These are phyloP conservation scores for Hecatera dysodea DNA, from an alignment of 2,888 invertebrate species.

Conservation along the genomic window DNA sequence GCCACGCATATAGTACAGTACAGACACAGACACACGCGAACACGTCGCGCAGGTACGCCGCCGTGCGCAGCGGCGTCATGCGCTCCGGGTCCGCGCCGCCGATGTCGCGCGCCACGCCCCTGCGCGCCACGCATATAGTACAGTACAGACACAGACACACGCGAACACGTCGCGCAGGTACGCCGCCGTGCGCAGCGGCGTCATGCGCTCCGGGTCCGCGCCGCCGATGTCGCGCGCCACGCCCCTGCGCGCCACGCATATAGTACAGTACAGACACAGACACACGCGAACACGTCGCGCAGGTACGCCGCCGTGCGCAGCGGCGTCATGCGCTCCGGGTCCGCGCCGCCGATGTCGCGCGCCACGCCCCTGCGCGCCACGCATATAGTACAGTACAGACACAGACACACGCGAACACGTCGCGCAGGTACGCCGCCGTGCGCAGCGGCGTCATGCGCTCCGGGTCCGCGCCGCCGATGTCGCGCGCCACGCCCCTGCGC, in stretches of 20 bases:
- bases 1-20: too few species aligned
- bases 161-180: conserved; percentile 67
- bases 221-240: conserved; percentile 80
- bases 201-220: conserved; percentile 87
- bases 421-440: conserved; percentile 85
- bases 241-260: too few species aligned
- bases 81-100: conserved; percentile 97
- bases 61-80: conserved; percentile 95
- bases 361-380: conserved; percentile 77
- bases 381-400: too few species aligned
- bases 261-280: neutral
- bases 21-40: neutral
- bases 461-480: conserved; percentile 76
- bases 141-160: too few species aligned
- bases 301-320: conserved; percentile 94
- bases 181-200: conserved; percentile 87
- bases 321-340: conserved; percentile 98
- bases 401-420: conserved; percentile 60
- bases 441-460: conserved; percentile 86
- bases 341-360: conserved; percentile 94
- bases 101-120: conserved; percentile 90
- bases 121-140: conserved; percentile 61
- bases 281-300: conserved; percentile 2
- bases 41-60: conserved; percentile 91
- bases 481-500: conserved; percentile 75